Evolutionary conservation across 2,888 invertebrate species (phyloP).

Genomic region (Nesidiocoris tenuis): DNA sequence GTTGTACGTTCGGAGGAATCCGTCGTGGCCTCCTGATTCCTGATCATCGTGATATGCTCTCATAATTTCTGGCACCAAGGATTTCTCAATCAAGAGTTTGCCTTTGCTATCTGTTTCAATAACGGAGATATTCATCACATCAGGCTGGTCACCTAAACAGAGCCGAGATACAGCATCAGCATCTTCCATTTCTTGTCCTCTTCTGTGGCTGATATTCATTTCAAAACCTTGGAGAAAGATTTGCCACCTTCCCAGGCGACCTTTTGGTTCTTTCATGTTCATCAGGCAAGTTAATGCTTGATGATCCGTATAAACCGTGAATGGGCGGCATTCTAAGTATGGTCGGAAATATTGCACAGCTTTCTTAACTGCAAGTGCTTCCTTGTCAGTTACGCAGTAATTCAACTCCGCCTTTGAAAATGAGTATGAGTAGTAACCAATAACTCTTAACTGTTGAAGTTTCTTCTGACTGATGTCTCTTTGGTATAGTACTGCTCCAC

Average conservation of each 20-base stretch:
- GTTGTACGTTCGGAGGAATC: too few species aligned
- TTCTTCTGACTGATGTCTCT: neutral
- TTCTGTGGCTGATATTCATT: conserved; percentile 10
- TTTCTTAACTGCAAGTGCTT: conserved; percentile 9
- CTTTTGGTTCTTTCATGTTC: conserved; percentile 22
- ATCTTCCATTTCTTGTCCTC: conserved; percentile 9
- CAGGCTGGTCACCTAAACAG: neutral
- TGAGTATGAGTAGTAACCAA: conserved; percentile 15
- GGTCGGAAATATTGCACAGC: conserved; percentile 11
- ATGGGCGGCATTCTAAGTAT: neutral
- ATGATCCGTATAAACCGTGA: conserved; percentile 13
- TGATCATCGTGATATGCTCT: conserved; percentile 8
- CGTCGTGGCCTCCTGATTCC: conserved; percentile 15
- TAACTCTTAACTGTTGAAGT: conserved; percentile 6
- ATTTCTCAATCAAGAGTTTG: neutral
- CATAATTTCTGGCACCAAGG: neutral
- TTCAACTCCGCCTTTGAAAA: conserved; percentile 9
- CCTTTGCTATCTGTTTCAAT: neutral
- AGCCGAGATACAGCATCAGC: neutral
- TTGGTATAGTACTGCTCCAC: conserved; percentile 26
- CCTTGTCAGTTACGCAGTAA: conserved; percentile 27
- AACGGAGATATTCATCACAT: neutral
- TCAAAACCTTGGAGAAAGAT: conserved; percentile 16
- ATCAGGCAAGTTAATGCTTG: conserved; percentile 21
- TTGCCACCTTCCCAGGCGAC: conserved; percentile 16